Percentiles rank a stretch among this genome's conserved stretches.
These are phyloP conservation scores for Pyrgus malvae DNA, from an alignment of 2,888 invertebrate genomes.

Conservation along the genomic window DNA sequence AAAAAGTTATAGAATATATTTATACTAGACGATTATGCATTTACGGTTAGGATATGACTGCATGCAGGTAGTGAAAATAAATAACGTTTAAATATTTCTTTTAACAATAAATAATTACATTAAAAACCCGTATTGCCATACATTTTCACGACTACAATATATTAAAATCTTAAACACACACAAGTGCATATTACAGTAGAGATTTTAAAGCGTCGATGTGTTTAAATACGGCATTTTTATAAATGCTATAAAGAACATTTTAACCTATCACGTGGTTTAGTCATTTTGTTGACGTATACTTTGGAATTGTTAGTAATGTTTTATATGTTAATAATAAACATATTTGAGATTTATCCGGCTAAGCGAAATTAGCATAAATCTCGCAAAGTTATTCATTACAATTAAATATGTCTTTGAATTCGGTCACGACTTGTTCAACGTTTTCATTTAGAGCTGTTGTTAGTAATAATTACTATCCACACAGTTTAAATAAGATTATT, in stretches of 20 bases:
- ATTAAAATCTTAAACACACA: conserved; percentile 13
- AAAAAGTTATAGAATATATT: too few species aligned
- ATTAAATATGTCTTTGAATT: not conserved
- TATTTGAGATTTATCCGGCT: not conserved
- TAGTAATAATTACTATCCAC: too few species aligned
- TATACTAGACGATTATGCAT: too few species aligned
- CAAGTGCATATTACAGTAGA: conserved; percentile 3
- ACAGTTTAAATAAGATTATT: too few species aligned
- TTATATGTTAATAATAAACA: conserved; percentile 2
- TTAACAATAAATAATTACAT: not conserved
- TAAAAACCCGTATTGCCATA: conserved; percentile 14
- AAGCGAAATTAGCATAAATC: not conserved
- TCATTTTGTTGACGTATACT: conserved; percentile 1
- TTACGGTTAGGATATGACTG: too few species aligned
- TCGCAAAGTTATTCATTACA: not conserved
- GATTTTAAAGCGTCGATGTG: conserved; percentile 5
- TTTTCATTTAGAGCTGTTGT: too few species aligned
- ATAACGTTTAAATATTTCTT: not conserved
- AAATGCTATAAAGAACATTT: conserved; percentile 20
- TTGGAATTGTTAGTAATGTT: conserved; percentile 4
- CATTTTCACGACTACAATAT: conserved; percentile 6
- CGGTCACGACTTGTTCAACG: not conserved
- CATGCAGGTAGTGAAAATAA: too few species aligned
- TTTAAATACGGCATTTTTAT: conserved; percentile 10
- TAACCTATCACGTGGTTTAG: not conserved